phyloP scores from a whole-genome alignment of 1,140 invertebrate genomes.

The Anadara kagoshimensis region DNA sequence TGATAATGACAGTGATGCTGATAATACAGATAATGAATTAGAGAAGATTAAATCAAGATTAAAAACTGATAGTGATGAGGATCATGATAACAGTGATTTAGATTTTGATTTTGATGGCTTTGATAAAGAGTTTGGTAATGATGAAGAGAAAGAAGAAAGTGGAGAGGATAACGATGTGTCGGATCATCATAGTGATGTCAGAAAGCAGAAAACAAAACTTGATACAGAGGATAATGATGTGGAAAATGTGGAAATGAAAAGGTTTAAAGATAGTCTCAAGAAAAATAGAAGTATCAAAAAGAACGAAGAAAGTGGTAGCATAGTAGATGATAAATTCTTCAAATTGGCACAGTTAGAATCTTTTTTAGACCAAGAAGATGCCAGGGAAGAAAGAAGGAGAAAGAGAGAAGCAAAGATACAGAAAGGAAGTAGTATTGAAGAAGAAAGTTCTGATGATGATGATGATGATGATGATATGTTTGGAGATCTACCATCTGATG shows the following conservation, averaged over 20 bases:
- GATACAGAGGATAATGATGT: conserved; percentile 5
- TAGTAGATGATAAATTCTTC: conserved; percentile 95
- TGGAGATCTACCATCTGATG: conserved; percentile 54
- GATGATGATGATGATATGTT: conserved; percentile 63
- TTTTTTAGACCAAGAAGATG: conserved; percentile 87
- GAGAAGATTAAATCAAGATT: conserved; percentile 35
- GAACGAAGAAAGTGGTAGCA: conserved; percentile 46
- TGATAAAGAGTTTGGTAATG: conserved; percentile 15
- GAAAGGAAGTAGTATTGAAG: conserved; percentile 50
- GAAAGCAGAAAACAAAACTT: conserved; percentile 43
- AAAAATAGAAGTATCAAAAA: conserved; percentile 14
- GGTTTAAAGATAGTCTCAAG: too few species aligned
- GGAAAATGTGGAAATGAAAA: too few species aligned
- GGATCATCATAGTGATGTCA: conserved; percentile 41
- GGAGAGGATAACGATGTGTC: conserved; percentile 57
- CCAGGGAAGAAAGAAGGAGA: conserved; percentile 76
- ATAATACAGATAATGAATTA: conserved; percentile 45
- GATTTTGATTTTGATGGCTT: conserved; percentile 26
- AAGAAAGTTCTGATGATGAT: conserved; percentile 63
- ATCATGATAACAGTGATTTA: conserved; percentile 42
- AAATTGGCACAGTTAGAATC: conserved; percentile 90
- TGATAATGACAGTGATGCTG: conserved; percentile 29
- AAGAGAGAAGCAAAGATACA: conserved; percentile 56
- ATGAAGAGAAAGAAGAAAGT: conserved; percentile 59
- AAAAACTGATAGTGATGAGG: conserved; percentile 39